A percentile compares a stretch with the other conserved stretches of the same genome.
phyloP scores from a whole-genome alignment of 2,888 invertebrate genomes.

The Enoplolaimus lenunculus region DNA sequence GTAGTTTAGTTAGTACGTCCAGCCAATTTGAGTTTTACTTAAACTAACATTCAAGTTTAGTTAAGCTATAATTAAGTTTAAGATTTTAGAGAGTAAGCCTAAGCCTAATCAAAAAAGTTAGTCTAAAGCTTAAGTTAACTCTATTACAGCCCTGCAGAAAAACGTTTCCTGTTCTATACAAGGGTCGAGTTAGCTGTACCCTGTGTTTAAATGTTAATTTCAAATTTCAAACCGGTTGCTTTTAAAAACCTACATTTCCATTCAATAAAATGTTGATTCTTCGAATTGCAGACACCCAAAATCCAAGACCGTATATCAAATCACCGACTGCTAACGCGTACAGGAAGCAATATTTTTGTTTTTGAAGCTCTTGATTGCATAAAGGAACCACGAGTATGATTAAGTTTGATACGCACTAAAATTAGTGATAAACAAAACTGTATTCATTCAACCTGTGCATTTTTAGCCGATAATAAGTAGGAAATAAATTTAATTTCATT shows the following conservation, averaged over 20 bases:
- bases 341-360: not conserved
- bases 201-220: too few relatives aligned
- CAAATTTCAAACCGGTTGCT: not conserved
- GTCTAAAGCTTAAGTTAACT: too few relatives aligned
- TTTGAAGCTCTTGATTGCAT: not conserved
- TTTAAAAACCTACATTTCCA: not conserved
- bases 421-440: not conserved
- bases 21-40: too few relatives aligned
- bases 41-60: too few relatives aligned
- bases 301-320: not conserved
- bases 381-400: not conserved
- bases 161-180: too few relatives aligned
- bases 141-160: too few relatives aligned
- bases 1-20: too few relatives aligned
- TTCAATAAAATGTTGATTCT: not conserved
- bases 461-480: not conserved
- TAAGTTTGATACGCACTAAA: not conserved
- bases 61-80: too few relatives aligned
- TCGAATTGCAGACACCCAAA: not conserved
- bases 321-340: not conserved
- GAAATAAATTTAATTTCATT: too few relatives aligned
- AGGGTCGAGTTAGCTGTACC: too few relatives aligned
- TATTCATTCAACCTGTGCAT: not conserved
- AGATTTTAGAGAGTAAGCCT: too few relatives aligned
- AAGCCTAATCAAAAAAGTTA: too few relatives aligned